Base-by-base conservation (phyloP, 2,888 invertebrate genomes). In the Caenorhabditis sp. region DNA sequence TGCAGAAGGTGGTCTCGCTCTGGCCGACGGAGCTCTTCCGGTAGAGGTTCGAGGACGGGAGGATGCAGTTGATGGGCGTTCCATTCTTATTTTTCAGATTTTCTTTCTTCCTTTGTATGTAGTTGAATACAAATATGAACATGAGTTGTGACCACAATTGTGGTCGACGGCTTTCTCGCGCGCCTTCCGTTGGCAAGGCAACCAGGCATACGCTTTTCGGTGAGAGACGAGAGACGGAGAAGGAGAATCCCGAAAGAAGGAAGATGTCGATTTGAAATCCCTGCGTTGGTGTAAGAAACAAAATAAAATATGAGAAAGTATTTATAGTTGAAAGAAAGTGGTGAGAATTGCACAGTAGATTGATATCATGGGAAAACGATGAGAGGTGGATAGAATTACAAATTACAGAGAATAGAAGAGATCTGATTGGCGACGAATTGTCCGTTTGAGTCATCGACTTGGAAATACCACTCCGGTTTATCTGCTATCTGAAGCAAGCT, bases 61-160 rank as follows among this genome's bases (percentile, higher is more conserved):
- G 26, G 86, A 79, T 22, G 88, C 87, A 16, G 89, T 88, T 19
- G 87, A 86, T 49, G 88, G 88, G 22, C 89, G 87, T 28, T 88
- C 87, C 89, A 89, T 89, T 47, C 31, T 68, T 68, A 66, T 66
- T 66, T 66, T 66, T 66, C 49, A 66, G 66, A 66, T 51, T 49
- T 49, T 28, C 31, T 49, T 44, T 19, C 31, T 31, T 47, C 38
- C 38, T 59, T 47, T 64, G 38, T 6, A 31, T 31, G 31, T 31
- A 31, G 31, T 61, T 47, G 24, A 70, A 70, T 70, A 58, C 58
- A 58, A 56, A 10, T 44, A 31, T 14, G 54, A 69, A 54, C 68
- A 54, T n/a, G 38, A 22, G 35, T 56, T 69, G 64, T 58, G 61
- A 31, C 35, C 19, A 28, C 19, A 16, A 19, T 19, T 19, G 47